Evolutionary conservation across 2,797 vertebrate species (phyloP), one percentile per base, ranked within the genome.

Genomic region (Xyrichtys novacula): DNA sequence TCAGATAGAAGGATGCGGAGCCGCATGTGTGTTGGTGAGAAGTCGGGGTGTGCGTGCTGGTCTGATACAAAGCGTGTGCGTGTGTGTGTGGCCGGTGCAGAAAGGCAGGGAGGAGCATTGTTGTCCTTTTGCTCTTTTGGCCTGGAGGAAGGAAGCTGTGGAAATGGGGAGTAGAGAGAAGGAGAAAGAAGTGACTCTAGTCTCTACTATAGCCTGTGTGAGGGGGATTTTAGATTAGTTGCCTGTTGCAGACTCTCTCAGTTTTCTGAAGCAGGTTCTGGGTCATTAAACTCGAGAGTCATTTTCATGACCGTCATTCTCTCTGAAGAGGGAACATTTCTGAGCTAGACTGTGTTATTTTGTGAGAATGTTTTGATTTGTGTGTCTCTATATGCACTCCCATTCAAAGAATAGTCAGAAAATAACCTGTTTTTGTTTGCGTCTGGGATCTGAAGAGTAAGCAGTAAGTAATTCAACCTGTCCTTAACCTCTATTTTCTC

Each of bases 61-160:
- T 29, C 39, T 22, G 59, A 39, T 64, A 29, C 59, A 44, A 52
- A 34, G 25, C 43, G 44, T 56, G 53, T 57, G 44, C 63, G 49
- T 44, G 61, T 56, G 62, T 64, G 42, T 56, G 65, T 32, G 64
- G 26, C 19, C 3, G 0, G 32, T 46, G 34, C 64, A 63, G 31
- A 75, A 59, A 81, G 58, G 64, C 49, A 36, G 44, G 63, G 74
- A 74, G 34, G 66, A 55, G 73, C 52, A 80, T 83, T 88, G 81
- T 89, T 88, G 85, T 87, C 74, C 67, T 11, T 65, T 63, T 67
- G 72, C 78, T 82, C 80, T 59, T 81, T 66, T 75, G 74, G 80
- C 73, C 65, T 44, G 48, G 43, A 78, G 92, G 89, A 90, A 91
- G 90, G 88, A 92, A 91, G 69, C 74, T 3, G 39, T 71, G 79